Percentiles rank a stretch among this genome's conserved stretches.
Evolutionary conservation across 2,888 invertebrate species (phyloP).

Genomic region (Acleris sparsana): DNA sequence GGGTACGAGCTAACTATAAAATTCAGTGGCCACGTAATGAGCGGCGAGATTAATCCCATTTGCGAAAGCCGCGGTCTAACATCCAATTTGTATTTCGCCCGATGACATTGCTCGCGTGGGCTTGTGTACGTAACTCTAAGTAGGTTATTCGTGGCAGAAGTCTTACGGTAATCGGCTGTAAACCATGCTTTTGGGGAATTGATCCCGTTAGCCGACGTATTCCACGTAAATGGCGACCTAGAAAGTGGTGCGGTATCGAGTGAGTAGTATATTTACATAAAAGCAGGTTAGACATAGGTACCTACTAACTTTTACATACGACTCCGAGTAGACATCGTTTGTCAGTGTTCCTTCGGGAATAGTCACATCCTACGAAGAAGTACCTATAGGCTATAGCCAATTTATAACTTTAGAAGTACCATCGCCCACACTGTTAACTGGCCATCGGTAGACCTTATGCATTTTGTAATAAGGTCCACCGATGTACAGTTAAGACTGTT

Average conservation of each 20-base stretch:
- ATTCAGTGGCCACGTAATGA: conserved; percentile 6
- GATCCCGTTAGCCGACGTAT: conserved; percentile 25
- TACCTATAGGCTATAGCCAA: too few relatives aligned
- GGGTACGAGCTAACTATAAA: neutral
- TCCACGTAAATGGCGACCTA: conserved; percentile 20
- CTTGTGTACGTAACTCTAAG: conserved; percentile 25
- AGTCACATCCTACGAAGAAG: too few relatives aligned
- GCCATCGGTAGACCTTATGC: too few relatives aligned
- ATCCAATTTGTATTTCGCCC: conserved; percentile 35
- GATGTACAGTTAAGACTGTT: too few relatives aligned
- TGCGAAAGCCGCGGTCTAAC: conserved; percentile 28
- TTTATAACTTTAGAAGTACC: too few relatives aligned
- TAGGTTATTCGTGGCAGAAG: conserved; percentile 34
- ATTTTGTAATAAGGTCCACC: too few relatives aligned
- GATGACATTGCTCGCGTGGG: conserved; percentile 25
- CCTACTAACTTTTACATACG: too few relatives aligned
- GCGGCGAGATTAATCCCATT: conserved; percentile 33
- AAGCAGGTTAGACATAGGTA: too few relatives aligned
- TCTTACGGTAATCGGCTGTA: conserved; percentile 36
- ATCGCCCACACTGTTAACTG: too few relatives aligned
- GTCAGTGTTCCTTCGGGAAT: too few relatives aligned
- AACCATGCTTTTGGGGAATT: conserved; percentile 36
- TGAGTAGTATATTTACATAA: neutral
- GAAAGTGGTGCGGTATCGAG: neutral
- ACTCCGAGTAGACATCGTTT: too few relatives aligned